Base-by-base conservation (phyloP, 2,888 invertebrate genomes). In the Cheiracanthium punctorium region DNA sequence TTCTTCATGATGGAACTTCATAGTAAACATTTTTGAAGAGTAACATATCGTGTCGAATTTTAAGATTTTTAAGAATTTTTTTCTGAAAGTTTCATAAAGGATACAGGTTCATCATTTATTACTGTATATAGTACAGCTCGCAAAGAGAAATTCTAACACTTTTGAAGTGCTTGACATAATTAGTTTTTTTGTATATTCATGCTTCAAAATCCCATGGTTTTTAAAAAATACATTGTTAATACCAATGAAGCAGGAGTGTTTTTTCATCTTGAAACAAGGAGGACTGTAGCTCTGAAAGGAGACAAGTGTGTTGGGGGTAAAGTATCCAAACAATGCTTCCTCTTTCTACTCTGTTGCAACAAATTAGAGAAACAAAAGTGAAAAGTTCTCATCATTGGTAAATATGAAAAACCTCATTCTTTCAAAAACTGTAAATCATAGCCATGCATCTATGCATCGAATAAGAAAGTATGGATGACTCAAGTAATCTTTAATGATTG, bases 401-500 rank as follows among this genome's bases (percentile, higher is more conserved):
- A 65, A 65, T 28, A 5, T 28, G 65, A 14, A 20, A 65, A 65
- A 65, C 65, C 32, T 65, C 65, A 29, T 28, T 65, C 28, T 28
- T 65, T 65, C 14, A 28, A 65, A 65, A 65, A 65, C 29, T 65
- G 65, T 28, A 65, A 65, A 65, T 65, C 65, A 0, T 28, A 28
- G 14, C 65, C 29, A 65, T 65, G 24, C 65, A 65, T 65, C 29
- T 65, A 65, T 14, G 28, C 20, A 65, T 20, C 65, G 4, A 65
- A 65, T 28, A 65, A 28, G 28, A 65, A 65, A 65, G 65, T 28
- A 28, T 65, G 65, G 28, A 28, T 65, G 65, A 65, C 29, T 0
- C 65, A 58, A 65, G 65, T 14, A 28, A 28, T 65, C 14, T 65
- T 65, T 65, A 65, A 65, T 65, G 65, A 65, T 10, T 65, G 65